Base-by-base conservation (phyloP, 1,140 invertebrate species). In the Triops cancriformis region DNA sequence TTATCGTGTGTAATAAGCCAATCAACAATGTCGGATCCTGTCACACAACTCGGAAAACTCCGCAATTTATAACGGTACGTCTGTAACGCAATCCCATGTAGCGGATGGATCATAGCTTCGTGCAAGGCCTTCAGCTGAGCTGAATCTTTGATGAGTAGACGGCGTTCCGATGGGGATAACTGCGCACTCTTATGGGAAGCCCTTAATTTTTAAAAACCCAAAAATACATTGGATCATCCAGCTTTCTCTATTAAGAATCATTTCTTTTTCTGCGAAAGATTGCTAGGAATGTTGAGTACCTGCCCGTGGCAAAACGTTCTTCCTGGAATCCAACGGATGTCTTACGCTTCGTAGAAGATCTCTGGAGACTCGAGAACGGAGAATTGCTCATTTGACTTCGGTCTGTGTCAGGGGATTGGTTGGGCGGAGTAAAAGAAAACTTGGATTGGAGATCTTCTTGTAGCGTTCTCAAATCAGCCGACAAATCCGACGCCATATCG, bases 391-490 rank as follows among this genome's bases (percentile, higher is more conserved):
- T 43, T 41, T 45, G 51, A 12, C 72, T 51, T n/a, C 37, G 77
- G 14, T 85, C 84, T 74, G 81, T 83, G 5, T 73, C 77, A 78
- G 37, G 74, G 14, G n/a, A 64, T 31, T 77, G 64, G 75, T 31
- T 27, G 42, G 77, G 31, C 31, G 81, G 85, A 51, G 73, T 72
- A 76, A 79, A 73, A 14, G 87, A 88, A 81, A 89, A 90, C 83
- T 90, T 89, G 26, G 86, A 86, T 81, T 91, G 89, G 31, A 97
- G 85, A 84, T 94, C 93, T 83, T 96, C 93, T 84, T 94, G 92
- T 18, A 96, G 82, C 0, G 90, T 89, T 82, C 90, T 89, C 26
- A 96, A 85, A 85, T 96, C 94, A 18, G 91, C 89, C 3, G 92
- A 89, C 43, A 94, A 86, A 79, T 91, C 90, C 5, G 89, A 88